Conservation (phyloP, 2,797 vertebrate species). For the Acipenser oxyrinchus region DNA sequence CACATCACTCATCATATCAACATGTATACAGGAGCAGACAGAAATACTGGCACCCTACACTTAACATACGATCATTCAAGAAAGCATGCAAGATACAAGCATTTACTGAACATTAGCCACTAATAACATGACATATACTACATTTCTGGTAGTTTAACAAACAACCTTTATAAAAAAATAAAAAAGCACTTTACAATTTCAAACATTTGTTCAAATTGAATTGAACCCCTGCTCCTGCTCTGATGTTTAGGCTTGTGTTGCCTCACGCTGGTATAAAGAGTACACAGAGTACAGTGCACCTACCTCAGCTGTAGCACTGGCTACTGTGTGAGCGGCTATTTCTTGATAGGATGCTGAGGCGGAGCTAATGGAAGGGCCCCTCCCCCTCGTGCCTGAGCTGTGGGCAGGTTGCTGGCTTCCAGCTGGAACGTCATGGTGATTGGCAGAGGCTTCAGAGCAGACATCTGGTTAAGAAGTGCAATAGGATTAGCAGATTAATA, state of each 20-base stretch:
- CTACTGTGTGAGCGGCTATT: slow-evolving; percentile 68
- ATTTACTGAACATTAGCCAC: too few species aligned
- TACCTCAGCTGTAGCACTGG: slow-evolving; percentile 74
- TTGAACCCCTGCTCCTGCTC: too few species aligned
- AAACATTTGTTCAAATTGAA: too few species aligned
- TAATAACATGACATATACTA: too few species aligned
- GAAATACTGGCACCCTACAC: not conserved
- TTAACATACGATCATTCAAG: too few species aligned
- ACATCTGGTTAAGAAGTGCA: slow-evolving; percentile 39
- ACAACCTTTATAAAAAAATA: too few species aligned
- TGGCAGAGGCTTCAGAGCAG: slow-evolving; percentile 30
- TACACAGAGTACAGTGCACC: not conserved
- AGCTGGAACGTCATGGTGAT: slow-evolving; percentile 33
- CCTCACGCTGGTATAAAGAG: too few species aligned
- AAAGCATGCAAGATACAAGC: too few species aligned
- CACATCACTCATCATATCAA: not conserved
- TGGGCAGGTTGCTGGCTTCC: slow-evolving; percentile 38
- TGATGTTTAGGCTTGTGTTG: too few species aligned
- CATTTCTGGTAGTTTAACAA: too few species aligned
- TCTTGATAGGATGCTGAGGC: slow-evolving; percentile 71
- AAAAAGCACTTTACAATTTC: too few species aligned
- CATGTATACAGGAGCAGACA: not conserved
- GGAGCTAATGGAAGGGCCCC: slow-evolving; percentile 58
- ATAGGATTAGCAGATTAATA: too few species aligned
- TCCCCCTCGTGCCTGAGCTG: slow-evolving; percentile 40